Base-by-base conservation (phyloP, 2,888 invertebrate species). In the Caradrina clavipalpis region DNA sequence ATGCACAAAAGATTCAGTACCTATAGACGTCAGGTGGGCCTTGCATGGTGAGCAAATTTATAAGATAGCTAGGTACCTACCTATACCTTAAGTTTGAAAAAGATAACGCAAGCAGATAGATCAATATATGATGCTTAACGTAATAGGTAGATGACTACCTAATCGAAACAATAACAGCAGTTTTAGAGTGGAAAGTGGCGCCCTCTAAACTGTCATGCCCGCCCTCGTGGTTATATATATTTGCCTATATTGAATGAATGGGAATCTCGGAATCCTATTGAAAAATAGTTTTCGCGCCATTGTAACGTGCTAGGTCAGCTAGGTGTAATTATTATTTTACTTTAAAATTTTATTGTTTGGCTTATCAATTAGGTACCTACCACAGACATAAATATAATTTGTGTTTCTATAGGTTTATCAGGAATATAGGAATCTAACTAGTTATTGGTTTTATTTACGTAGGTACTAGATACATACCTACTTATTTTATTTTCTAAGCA, bases 111-210 rank as follows among this genome's bases (percentile, higher is more conserved):
- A 31, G 57, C 60, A 58, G 17, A 21, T 64, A 21, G 22, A 71
- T 62, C 45, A 63, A 0, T 59, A 55, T 4, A 62, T 63, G 77
- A 62, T 31, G 39, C 26, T n/a, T 66, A 72, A 55, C 68, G 62
- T 59, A 60, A 60, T 64, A 65, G 8, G 35, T 42, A 17, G 17
- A 15, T 15, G 11, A 17, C 45, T 45, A 45, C 45, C 45, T 45
- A 45, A 58, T 59, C 72, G 69, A 75, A 76, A 82, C 83, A 82
- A 83, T 69, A 82, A 80, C 83, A 81, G 80, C 61, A 67, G 59
- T 67, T 56, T 42, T 61, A 51, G n/a, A 54, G 54, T 64, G 26
- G 22, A 62, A 68, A 75, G 84, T 84, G 82, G 82, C 82, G 80
- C 83, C 83, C 73, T 76, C 84, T 84, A 19, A 35, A 57, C 51